Conservation (phyloP, 1,140 invertebrate genomes). For the Pseudomyrmex pallidus region DNA sequence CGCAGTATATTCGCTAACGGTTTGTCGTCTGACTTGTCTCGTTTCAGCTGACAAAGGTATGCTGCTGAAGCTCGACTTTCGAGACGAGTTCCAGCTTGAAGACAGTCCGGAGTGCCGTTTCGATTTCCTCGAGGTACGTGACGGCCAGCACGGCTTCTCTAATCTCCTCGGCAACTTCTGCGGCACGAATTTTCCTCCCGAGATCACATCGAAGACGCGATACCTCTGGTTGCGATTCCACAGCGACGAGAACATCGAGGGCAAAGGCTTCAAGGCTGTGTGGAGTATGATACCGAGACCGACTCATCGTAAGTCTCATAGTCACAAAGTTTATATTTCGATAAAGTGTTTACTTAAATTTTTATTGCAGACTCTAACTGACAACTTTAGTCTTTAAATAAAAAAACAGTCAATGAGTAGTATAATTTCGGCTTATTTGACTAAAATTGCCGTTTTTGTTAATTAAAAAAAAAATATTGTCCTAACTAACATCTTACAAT, state of each 20-base stretch:
- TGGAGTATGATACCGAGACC: constrained; percentile 88
- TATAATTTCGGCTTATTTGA: neutral
- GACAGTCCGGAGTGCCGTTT: constrained; percentile 90
- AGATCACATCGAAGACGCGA: constrained; percentile 90
- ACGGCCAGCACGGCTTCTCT: constrained; percentile 95
- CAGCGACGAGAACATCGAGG: constrained; percentile 94
- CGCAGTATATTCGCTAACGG: constrained; percentile 18
- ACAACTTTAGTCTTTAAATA: neutral
- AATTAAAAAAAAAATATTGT: neutral
- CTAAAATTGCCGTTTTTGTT: neutral
- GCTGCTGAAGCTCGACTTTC: constrained; percentile 92
- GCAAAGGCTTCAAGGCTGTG: constrained; percentile 92
- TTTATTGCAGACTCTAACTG: neutral
- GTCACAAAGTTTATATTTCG: neutral
- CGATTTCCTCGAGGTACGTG: constrained; percentile 93
- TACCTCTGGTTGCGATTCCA: constrained; percentile 94
- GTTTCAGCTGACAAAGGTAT: constrained; percentile 91
- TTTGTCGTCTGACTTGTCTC: constrained; percentile 39
- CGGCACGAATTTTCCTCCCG: constrained; percentile 91
- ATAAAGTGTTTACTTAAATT: neutral
- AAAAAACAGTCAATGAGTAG: neutral
- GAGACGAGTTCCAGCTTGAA: constrained; percentile 93
- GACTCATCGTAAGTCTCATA: constrained; percentile 81
- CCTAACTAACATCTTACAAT: neutral
- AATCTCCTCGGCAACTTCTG: constrained; percentile 89